Evolutionary conservation across 1,140 invertebrate genomes (phyloP), one percentile per base, ranked within the genome.

Genomic region (honey bee (Apis mellifera)): DNA sequence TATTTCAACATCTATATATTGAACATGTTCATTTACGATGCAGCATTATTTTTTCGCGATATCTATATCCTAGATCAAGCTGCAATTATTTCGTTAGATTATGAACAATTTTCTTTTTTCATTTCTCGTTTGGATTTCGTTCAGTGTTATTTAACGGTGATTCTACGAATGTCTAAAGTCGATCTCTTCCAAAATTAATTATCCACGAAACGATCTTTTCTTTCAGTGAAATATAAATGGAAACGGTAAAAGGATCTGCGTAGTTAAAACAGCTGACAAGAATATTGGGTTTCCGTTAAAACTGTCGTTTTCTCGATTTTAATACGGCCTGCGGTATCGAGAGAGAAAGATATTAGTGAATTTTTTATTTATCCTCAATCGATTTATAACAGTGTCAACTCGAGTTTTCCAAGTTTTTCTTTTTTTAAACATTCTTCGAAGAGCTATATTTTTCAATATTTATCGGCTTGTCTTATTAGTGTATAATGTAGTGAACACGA

Each of bases 11-110:
- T 32, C 3, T 9, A 73, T 13, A 9, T 8, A n/a, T 26, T 55
- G 55, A 77, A 77, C 74, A 77, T 57, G 26, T 66, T 77, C 55
- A 19, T 26, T 21, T 55, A 62, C 19, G 50, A 26, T 77, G 2
- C 23, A 54, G 1, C 19, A 17, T 0, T 77, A 55, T 77, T 62
- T 55, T 66, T 55, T 9, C 19, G 74, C 26, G 50, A 50, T 55
- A 13, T n/a, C 52, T 23, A 17, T 26, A 42, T 76, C 62, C 48
- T 65, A 66, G 26, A 66, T 66, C 21, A 42, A 9, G 5, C 4
- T 9, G 13, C 4, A 48, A 48, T 21, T 77, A 23, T 8, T 59
- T 59, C 7, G 4, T 15, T 48, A 9, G 52, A 23, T 12, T 48
- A 50, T 8, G n/a, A 26, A 48, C 42, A 26, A 21, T 54, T 57